These are phyloP conservation scores for Melanotaenia pygmaea DNA, from an alignment of 2,797 vertebrate species.

Conservation along the genomic window DNA sequence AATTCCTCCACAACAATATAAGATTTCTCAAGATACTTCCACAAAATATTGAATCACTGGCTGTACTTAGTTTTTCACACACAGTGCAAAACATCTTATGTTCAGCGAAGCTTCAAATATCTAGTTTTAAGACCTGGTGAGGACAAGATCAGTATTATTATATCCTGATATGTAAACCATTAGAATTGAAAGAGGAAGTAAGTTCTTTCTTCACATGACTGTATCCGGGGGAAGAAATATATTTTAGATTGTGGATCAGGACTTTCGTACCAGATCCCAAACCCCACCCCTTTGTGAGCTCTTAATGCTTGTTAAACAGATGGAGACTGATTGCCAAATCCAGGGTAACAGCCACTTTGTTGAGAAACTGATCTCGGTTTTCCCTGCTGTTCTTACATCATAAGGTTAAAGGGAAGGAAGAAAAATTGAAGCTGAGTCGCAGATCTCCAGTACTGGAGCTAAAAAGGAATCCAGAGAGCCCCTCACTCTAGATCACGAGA, in stretches of 20 bases:
- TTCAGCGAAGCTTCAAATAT: not conserved
- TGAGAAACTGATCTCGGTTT: not conserved
- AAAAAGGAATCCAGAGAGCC: not conserved
- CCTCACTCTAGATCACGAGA: not conserved
- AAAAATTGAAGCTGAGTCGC: not conserved
- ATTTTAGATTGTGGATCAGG: not conserved
- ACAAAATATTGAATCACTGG: too few species aligned
- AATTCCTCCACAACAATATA: too few species aligned
- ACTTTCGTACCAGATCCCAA: not conserved
- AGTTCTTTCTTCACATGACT: not conserved
- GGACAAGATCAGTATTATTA: not conserved
- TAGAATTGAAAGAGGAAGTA: not conserved
- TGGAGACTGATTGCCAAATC: not conserved
- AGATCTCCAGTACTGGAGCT: not conserved
- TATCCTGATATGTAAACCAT: not conserved
- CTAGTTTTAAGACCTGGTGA: not conserved
- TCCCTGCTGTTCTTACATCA: not conserved
- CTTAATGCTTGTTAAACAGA: conserved; percentile 2
- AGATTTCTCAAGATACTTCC: too few species aligned
- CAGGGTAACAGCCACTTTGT: not conserved
- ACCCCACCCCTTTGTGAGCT: not conserved
- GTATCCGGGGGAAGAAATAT: not conserved
- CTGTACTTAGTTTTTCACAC: too few species aligned
- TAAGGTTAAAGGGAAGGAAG: not conserved
- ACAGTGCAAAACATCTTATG: not conserved